Percentiles rank a stretch among this genome's conserved stretches.
These are phyloP conservation scores for Lucifuga dentata DNA, from an alignment of 2,113 vertebrate genomes.

Conservation along the genomic window DNA sequence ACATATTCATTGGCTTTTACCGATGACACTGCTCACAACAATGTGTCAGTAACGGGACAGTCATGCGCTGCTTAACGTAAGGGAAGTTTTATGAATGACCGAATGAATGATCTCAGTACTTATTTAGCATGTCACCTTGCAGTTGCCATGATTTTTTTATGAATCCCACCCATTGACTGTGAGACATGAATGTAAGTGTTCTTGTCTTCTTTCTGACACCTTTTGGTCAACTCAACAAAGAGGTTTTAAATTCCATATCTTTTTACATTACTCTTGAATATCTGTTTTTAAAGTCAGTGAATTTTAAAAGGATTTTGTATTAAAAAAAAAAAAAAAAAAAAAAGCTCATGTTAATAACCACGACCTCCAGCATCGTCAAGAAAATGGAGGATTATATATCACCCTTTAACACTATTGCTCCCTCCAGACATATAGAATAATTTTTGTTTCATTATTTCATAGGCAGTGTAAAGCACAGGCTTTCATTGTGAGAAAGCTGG, in stretches of 20 bases:
- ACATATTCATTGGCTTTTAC: too few relatives aligned
- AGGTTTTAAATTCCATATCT: constrained; percentile 20
- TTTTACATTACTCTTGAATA: constrained; percentile 14
- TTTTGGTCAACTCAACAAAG: constrained; percentile 22
- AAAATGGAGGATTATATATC: constrained; percentile 27
- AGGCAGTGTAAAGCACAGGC: constrained; percentile 20
- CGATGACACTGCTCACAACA: too few relatives aligned
- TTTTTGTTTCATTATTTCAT: constrained; percentile 54
- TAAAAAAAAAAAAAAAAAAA: constrained; percentile 1
- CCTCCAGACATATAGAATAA: constrained; percentile 27
- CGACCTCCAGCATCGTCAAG: constrained; percentile 16
- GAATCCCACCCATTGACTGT: too few relatives aligned
- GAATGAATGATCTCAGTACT: too few relatives aligned
- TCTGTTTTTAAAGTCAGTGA: constrained; percentile 19
- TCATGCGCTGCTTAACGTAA: too few relatives aligned
- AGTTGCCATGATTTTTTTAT: too few relatives aligned
- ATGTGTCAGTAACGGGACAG: too few relatives aligned
- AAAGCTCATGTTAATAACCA: constrained; percentile 28
- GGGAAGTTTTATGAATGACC: too few relatives aligned
- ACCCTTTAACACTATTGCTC: constrained; percentile 30
- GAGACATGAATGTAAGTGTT: constrained; percentile 21
- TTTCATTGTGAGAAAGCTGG: constrained; percentile 41
- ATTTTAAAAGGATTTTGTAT: constrained; percentile 47
- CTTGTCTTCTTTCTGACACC: not conserved
- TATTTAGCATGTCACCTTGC: too few relatives aligned